Evolutionary conservation across 2,113 vertebrate species (phyloP).

Genomic region (Callaeas wilsoni): DNA sequence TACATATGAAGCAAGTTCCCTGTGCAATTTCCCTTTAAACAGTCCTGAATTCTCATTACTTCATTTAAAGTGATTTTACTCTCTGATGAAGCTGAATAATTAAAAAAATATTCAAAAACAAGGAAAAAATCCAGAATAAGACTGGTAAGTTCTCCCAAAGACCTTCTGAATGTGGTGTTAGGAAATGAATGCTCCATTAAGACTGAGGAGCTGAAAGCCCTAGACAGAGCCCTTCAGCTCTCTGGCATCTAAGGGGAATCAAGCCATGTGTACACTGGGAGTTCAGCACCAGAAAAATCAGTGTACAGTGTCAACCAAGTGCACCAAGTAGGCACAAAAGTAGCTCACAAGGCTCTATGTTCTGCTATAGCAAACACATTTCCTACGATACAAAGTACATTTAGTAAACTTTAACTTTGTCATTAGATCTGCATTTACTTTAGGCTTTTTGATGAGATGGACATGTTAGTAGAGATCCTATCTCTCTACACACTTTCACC

Average conservation of each 20-base stretch:
- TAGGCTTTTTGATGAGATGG: neutral
- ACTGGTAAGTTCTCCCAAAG: neutral
- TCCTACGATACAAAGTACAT: neutral
- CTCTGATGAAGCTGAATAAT: neutral
- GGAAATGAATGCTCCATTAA: neutral
- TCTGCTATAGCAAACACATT: neutral
- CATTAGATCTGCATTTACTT: neutral
- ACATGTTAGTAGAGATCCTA: rapidly evolving
- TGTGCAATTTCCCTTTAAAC: neutral
- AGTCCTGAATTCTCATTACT: neutral
- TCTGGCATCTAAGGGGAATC: neutral
- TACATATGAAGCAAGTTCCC: neutral
- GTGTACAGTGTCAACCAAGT: neutral
- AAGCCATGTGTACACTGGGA: neutral
- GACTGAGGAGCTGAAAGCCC: neutral
- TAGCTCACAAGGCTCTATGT: neutral
- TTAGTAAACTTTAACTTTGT: neutral
- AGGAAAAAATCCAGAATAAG: neutral
- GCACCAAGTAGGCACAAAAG: neutral
- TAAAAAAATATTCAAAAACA: neutral
- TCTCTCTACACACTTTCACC: neutral
- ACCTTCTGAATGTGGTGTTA: neutral
- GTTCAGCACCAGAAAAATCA: neutral
- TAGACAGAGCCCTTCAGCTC: neutral
- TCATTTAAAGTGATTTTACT: neutral